These are phyloP conservation scores for Tricholauxania praeusta DNA, from an alignment of 2,888 invertebrate genomes.

Conservation along the genomic window DNA sequence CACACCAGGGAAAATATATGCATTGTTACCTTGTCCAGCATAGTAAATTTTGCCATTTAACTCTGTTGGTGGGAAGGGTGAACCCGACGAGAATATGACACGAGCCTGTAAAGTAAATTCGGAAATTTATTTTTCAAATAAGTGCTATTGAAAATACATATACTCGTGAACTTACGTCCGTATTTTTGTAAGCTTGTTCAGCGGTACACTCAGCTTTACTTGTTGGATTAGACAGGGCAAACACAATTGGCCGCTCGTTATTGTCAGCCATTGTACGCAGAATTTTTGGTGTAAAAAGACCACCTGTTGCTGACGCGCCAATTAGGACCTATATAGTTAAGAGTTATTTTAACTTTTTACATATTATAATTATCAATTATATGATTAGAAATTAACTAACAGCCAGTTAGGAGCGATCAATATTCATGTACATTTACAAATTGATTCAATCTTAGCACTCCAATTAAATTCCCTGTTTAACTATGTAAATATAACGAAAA, in stretches of 20 bases:
- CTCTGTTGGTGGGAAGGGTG: slow-evolving; percentile 91
- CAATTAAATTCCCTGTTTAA: too few species aligned
- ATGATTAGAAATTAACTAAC: too few species aligned
- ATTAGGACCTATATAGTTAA: slow-evolving; percentile 60
- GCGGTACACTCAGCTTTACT: slow-evolving; percentile 98
- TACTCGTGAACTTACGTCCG: slow-evolving; percentile 79
- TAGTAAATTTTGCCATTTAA: slow-evolving; percentile 83
- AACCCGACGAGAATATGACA: slow-evolving; percentile 95
- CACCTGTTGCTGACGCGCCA: slow-evolving; percentile 93
- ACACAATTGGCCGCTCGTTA: slow-evolving; percentile 92
- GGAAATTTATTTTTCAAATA: neutral
- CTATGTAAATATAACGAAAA: too few species aligned
- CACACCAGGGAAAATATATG: slow-evolving; percentile 97
- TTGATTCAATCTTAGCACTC: too few species aligned
- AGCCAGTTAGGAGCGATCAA: too few species aligned
- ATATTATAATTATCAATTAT: too few species aligned
- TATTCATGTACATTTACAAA: too few species aligned
- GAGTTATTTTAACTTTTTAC: neutral
- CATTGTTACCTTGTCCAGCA: slow-evolving; percentile 98
- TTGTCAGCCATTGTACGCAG: slow-evolving; percentile 87
- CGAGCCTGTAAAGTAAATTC: slow-evolving; percentile 76
- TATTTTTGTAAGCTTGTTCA: slow-evolving; percentile 90
- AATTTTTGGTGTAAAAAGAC: slow-evolving; percentile 91
- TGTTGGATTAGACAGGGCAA: slow-evolving; percentile 98
- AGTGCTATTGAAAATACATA: too few species aligned